A percentile compares a stretch with the other conserved stretches of the same genome.
phyloP scores from a whole-genome alignment of 2,113 vertebrate genomes.

The Trematomus loennbergii region DNA sequence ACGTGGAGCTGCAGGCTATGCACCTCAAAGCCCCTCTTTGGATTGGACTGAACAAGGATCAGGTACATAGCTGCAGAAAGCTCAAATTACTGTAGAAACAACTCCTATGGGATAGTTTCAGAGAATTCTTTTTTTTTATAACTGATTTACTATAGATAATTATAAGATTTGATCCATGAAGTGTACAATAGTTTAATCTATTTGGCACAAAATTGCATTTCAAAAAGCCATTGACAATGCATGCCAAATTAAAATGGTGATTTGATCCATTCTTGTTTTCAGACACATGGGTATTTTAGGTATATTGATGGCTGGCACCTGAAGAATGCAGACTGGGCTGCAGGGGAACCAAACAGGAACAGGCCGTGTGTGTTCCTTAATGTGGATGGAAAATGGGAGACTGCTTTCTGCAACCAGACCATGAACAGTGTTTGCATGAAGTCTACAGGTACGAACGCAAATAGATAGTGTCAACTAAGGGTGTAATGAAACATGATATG shows the following conservation, averaged over 20 bases:
- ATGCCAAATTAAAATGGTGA: not conserved
- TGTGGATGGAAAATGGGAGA: slow-evolving; percentile 87
- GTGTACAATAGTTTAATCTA: not conserved
- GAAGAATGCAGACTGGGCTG: slow-evolving; percentile 86
- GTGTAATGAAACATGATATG: too few relatives aligned
- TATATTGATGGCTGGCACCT: slow-evolving; percentile 91
- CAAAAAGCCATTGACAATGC: not conserved
- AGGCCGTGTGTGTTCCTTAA: slow-evolving; percentile 90
- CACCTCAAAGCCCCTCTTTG: slow-evolving; percentile 86
- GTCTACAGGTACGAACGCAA: slow-evolving; percentile 81
- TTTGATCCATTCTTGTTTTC: slow-evolving; percentile 35
- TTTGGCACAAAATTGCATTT: not conserved
- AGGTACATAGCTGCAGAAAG: slow-evolving; percentile 80
- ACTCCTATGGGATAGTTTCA: not conserved
- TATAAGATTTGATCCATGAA: not conserved
- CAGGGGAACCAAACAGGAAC: slow-evolving; percentile 85
- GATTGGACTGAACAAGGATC: slow-evolving; percentile 92
- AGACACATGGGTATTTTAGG: slow-evolving; percentile 87
- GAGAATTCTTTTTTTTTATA: not conserved
- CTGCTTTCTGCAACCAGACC: slow-evolving; percentile 86
- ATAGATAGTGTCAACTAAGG: not conserved
- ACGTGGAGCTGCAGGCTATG: slow-evolving; percentile 83
- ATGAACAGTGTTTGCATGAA: slow-evolving; percentile 89
- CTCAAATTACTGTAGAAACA: slow-evolving; percentile 1
- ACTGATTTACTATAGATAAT: not conserved